These are phyloP conservation scores for Drosophila hamatofila DNA, from an alignment of 2,888 invertebrate genomes.

Conservation along the genomic window DNA sequence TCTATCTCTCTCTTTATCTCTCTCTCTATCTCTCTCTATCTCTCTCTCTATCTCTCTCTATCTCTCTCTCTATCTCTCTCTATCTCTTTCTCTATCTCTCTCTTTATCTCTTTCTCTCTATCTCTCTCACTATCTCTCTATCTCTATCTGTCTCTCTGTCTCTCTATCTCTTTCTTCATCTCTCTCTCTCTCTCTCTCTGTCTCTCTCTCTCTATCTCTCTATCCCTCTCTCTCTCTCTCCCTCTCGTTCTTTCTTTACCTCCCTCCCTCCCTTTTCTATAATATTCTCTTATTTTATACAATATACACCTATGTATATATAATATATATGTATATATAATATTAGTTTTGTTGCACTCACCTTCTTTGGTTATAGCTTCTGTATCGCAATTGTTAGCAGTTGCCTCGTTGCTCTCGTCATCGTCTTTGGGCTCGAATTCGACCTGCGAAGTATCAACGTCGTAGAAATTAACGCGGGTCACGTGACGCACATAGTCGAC, in stretches of 20 bases:
- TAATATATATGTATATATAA: not conserved
- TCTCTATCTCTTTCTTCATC: not conserved
- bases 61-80: too few species aligned
- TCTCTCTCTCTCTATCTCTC: not conserved
- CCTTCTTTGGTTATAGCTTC: slow-evolving; percentile 96
- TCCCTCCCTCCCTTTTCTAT: not conserved
- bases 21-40: not conserved
- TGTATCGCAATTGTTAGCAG: slow-evolving; percentile 91
- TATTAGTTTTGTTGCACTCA: slow-evolving; percentile 84
- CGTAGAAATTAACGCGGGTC: slow-evolving; percentile 86
- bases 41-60: not conserved
- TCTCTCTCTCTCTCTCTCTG: not conserved
- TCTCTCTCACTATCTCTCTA: not conserved
- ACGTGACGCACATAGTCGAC: slow-evolving; percentile 85
- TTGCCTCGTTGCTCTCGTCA: slow-evolving; percentile 87
- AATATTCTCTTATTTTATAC: not conserved
- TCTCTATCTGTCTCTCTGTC: not conserved
- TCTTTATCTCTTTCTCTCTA: not conserved
- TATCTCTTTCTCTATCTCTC: too few species aligned
- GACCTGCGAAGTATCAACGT: slow-evolving; percentile 86
- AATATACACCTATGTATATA: too few species aligned
- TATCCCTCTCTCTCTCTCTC: not conserved
- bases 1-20: not conserved
- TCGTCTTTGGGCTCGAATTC: slow-evolving; percentile 87
- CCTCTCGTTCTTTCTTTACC: not conserved